Percentiles rank a stretch among this genome's conserved stretches.
Conservation (phyloP, 2,113 vertebrate species). For the Amblyornis subalaris region DNA sequence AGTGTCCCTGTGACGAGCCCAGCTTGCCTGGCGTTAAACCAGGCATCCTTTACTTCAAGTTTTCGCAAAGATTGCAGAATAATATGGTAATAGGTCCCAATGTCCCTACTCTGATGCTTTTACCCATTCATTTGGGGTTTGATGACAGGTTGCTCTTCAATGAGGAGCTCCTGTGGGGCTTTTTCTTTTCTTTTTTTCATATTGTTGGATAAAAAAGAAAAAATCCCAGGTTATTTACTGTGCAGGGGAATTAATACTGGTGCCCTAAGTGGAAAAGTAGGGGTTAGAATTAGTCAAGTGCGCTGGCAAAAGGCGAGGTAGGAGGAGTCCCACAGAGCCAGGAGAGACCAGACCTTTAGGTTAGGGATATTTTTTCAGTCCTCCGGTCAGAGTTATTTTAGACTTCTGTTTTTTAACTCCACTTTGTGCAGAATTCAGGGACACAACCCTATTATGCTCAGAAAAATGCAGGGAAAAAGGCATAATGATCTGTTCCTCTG, state of each 20-base stretch:
- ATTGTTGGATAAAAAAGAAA: neutral
- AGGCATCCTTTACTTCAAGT: neutral
- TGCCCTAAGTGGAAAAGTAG: neutral
- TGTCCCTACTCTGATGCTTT: neutral
- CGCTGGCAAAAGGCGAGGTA: neutral
- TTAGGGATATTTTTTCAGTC: conserved; percentile 8
- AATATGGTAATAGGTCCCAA: neutral
- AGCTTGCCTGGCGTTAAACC: neutral
- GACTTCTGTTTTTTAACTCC: neutral
- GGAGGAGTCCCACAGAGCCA: neutral
- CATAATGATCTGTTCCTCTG: neutral
- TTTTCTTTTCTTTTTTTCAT: neutral
- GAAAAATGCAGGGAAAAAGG: neutral
- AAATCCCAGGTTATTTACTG: neutral
- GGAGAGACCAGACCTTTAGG: neutral
- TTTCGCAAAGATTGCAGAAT: neutral
- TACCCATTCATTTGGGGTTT: neutral
- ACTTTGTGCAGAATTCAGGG: neutral
- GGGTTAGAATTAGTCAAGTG: neutral
- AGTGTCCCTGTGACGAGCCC: neutral
- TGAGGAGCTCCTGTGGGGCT: neutral
- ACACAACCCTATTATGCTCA: neutral
- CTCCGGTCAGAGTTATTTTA: neutral
- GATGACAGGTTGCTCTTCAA: neutral
- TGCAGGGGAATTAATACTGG: neutral